phyloP scores from a whole-genome alignment of 2,797 vertebrate species.

The Pseudopleuronectes americanus region DNA sequence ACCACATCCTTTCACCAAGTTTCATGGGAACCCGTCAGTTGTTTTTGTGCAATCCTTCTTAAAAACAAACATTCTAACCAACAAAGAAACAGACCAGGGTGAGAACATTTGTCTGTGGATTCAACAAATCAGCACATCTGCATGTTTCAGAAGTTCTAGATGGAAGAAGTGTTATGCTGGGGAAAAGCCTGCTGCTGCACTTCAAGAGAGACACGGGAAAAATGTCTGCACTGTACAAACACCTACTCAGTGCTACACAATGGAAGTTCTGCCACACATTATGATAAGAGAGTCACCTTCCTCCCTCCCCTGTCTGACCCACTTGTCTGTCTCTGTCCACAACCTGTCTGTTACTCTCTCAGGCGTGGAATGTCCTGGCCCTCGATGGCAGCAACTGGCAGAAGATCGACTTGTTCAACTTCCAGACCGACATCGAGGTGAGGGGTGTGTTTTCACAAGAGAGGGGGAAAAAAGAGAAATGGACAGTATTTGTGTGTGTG shows the following conservation, averaged over 20 bases:
- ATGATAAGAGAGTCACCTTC: constrained; percentile 26
- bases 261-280: background rate
- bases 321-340: constrained; percentile 45
- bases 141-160: too few species aligned
- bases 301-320: constrained; percentile 45
- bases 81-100: too few species aligned
- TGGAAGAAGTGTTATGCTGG: background rate
- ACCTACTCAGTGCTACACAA: background rate
- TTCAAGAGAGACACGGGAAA: background rate
- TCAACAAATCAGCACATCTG: too few species aligned
- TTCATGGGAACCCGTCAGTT: too few species aligned
- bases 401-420: constrained; percentile 97
- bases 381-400: constrained; percentile 99
- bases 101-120: too few species aligned
- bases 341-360: constrained; percentile 52
- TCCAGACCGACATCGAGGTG: constrained; percentile 97
- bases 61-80: too few species aligned
- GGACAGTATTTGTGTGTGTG: constrained; percentile 5
- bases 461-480: background rate
- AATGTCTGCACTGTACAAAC: constrained; percentile 5
- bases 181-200: background rate
- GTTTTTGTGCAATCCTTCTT: too few species aligned
- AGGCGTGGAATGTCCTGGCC: constrained; percentile 97
- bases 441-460: constrained; percentile 36
- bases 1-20: too few species aligned